Conservation (phyloP, 2,888 invertebrate species). For the Pseudococcus viburni region DNA sequence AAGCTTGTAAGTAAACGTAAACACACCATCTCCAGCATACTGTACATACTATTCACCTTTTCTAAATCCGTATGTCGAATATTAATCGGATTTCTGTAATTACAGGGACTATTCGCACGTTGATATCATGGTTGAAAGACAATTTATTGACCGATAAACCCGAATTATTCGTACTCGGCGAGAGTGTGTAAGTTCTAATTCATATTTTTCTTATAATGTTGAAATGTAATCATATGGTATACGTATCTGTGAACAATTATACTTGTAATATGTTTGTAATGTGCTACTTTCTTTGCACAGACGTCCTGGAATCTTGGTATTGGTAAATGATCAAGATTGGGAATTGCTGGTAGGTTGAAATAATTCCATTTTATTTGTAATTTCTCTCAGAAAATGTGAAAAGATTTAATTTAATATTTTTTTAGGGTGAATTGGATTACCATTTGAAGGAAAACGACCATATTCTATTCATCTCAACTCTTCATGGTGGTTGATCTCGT, state of each 20-base stretch:
- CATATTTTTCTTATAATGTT: too few species aligned
- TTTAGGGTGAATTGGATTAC: conserved; percentile 80
- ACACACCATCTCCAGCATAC: neutral
- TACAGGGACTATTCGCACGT: conserved; percentile 79
- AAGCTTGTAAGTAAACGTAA: conserved; percentile 73
- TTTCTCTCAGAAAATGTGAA: too few species aligned
- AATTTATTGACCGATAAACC: conserved; percentile 87
- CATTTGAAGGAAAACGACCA: conserved; percentile 79
- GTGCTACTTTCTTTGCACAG: conserved; percentile 71
- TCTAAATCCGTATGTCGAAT: neutral
- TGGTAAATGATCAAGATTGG: conserved; percentile 97
- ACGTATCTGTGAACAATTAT: too few species aligned
- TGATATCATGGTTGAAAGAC: conserved; percentile 87
- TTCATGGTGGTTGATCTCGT: conserved; percentile 81
- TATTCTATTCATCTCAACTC: conserved; percentile 86
- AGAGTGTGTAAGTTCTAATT: conserved; percentile 73
- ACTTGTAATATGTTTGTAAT: conserved; percentile 16
- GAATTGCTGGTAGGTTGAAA: conserved; percentile 80
- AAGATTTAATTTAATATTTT: conserved; percentile 11
- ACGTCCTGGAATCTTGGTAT: conserved; percentile 92
- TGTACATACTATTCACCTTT: neutral
- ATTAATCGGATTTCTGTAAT: conserved; percentile 28
- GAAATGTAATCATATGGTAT: too few species aligned
- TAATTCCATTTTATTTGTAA: neutral
- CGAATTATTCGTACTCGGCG: conserved; percentile 78